Conservation (phyloP, 2,113 vertebrate species). For the Pterocles burchelli region DNA sequence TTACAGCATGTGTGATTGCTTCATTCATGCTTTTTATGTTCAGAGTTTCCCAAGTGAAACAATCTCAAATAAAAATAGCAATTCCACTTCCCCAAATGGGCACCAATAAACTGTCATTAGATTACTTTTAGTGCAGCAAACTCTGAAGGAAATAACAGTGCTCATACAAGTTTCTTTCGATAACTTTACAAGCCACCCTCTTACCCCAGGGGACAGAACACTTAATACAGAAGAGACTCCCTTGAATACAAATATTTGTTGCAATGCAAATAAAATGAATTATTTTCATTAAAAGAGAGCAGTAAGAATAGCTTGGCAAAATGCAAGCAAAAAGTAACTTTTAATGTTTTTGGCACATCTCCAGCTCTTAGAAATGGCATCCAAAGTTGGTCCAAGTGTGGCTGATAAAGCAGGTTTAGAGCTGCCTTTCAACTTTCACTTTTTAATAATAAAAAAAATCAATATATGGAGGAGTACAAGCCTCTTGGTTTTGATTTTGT, state of each 20-base stretch:
- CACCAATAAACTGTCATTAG: background rate
- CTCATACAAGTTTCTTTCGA: conserved; percentile 1
- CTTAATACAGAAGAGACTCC: background rate
- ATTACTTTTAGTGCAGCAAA: background rate
- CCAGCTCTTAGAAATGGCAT: conserved; percentile 28
- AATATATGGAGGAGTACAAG: conserved; percentile 55
- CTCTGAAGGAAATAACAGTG: background rate
- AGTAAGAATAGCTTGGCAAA: background rate
- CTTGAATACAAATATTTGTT: conserved; percentile 21
- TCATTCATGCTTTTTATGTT: conserved; percentile 31
- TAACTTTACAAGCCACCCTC: background rate
- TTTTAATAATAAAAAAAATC: conserved; percentile 66
- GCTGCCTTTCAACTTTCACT: conserved; percentile 49
- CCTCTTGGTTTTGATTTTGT: conserved; percentile 59
- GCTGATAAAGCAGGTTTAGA: conserved; percentile 59
- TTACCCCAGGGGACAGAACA: background rate
- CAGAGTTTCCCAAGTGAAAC: conserved; percentile 10
- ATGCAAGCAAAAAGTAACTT: conserved; percentile 6
- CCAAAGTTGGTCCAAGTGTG: conserved; percentile 13
- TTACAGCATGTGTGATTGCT: background rate
- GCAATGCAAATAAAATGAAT: conserved; percentile 21
- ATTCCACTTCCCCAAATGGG: background rate
- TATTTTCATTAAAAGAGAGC: conserved; percentile 15
- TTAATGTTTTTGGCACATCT: background rate
- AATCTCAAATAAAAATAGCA: conserved; percentile 21